Percentiles rank a stretch among this genome's conserved stretches.
Conservation (phyloP, 1,140 invertebrate species). For the Matsumurasca onukii region DNA sequence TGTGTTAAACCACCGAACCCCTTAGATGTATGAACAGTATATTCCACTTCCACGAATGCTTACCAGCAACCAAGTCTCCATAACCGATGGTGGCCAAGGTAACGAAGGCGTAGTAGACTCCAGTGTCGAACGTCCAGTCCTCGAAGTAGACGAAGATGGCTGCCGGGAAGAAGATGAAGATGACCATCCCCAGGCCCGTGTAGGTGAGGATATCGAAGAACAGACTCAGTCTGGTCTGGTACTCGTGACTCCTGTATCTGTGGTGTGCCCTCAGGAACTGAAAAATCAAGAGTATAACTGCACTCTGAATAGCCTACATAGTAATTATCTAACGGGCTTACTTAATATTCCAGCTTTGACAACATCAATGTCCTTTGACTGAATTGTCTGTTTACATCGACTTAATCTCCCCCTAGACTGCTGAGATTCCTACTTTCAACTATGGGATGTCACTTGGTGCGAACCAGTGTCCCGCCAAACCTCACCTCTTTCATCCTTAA, state of each 20-base stretch:
- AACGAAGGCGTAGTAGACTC: constrained; percentile 90
- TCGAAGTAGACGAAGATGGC: constrained; percentile 86
- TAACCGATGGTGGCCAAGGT: constrained; percentile 94
- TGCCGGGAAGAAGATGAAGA: constrained; percentile 92
- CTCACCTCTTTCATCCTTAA: too few relatives aligned
- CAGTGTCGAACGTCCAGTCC: constrained; percentile 85
- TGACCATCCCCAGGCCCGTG: constrained; percentile 78
- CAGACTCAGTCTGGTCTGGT: constrained; percentile 69
- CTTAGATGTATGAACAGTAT: neutral
- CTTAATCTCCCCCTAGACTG: too few relatives aligned
- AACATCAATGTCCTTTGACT: too few relatives aligned
- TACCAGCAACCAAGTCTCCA: constrained; percentile 88
- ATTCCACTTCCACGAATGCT: constrained; percentile 38
- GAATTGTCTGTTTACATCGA: too few relatives aligned
- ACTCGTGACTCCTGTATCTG: constrained; percentile 71
- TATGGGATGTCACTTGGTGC: too few relatives aligned
- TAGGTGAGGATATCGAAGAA: constrained; percentile 76
- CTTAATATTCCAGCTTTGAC: too few relatives aligned
- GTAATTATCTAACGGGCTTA: too few relatives aligned
- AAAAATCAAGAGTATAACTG: too few relatives aligned
- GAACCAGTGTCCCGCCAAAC: too few relatives aligned
- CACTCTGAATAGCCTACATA: too few relatives aligned
- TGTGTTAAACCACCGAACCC: too few relatives aligned
- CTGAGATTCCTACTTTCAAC: too few relatives aligned
- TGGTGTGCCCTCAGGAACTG: constrained; percentile 71